Evolutionary conservation across 2,797 vertebrate genomes (phyloP), one percentile per base, ranked within the genome.

Genomic region (Xiphorhynchus erythropygius): DNA sequence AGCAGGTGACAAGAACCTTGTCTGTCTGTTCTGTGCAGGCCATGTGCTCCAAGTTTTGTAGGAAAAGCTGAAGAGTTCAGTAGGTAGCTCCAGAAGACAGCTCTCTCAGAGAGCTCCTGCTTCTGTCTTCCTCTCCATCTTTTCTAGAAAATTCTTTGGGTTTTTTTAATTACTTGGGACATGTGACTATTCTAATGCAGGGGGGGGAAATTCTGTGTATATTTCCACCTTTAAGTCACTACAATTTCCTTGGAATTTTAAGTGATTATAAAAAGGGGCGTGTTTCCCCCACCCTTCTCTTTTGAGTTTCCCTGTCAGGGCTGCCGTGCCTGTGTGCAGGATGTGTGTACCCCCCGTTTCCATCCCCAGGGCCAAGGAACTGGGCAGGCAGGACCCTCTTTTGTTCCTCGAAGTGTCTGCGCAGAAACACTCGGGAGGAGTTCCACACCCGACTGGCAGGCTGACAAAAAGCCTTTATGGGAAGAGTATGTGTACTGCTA

Each of bases 391-490:
- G 13, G 55, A 25, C 33, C 13, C 5, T 83, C 55, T 67, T 87
- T 93, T 95, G 84, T 96, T 92, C 71, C 84, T 86, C 1, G 68
- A 97, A 95, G 71, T 89, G 78, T 69, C 71, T 91, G 55, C 68
- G 71, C 15, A 71, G 87, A 85, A 95, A 75, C 42, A 16, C 82
- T 96, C 18, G 81, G 84, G 79, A 91, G 93, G 71, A 93, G 79
- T 81, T 53, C 21, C 62, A 88, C 88, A 65, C 57, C 50, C 63
- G 27, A 5, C 87, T 95, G 89, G 75, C 90, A 78, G 33, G 73
- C 79, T 93, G 92, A 93, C 90, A 80, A 65, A 80, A 92, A 92
- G 87, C 82, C 62, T 89, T 87, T 75, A n/a, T 95, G 92, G 89
- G 90, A 75, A 89, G 92, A 89, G 82, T 65, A 44, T 84, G 93